Conservation (phyloP, 2,113 vertebrate species). For the Daboia siamensis region DNA sequence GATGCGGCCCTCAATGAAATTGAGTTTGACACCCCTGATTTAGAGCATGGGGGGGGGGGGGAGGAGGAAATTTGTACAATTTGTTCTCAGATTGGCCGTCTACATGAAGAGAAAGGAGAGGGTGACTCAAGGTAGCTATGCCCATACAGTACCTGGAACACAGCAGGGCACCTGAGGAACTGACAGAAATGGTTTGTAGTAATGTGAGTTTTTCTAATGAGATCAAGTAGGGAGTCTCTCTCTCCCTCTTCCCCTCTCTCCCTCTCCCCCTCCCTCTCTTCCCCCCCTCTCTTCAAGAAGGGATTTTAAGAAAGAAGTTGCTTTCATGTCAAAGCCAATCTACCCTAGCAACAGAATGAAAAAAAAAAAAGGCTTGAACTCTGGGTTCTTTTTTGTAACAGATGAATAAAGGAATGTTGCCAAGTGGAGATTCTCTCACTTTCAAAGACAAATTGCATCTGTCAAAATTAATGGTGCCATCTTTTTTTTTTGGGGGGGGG, state of each 20-base stretch:
- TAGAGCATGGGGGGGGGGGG: not conserved
- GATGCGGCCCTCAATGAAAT: too few species aligned
- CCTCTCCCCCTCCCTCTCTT: accelerated
- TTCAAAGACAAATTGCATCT: not conserved
- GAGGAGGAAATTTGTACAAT: not conserved
- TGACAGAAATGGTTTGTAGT: not conserved
- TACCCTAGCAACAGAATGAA: not conserved
- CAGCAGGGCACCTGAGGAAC: not conserved
- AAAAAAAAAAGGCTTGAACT: not conserved
- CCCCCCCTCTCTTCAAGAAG: not conserved
- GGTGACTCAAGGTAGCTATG: not conserved
- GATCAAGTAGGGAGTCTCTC: not conserved
- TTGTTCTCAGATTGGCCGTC: not conserved
- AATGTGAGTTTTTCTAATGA: not conserved
- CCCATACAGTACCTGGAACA: not conserved
- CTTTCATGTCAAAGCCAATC: not conserved
- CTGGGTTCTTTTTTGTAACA: not conserved
- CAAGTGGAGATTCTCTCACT: not conserved
- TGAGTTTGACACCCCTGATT: too few species aligned
- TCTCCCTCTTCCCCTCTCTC: too few species aligned
- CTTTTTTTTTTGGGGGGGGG: too few species aligned
- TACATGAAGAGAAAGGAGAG: not conserved
- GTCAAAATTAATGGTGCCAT: not conserved
- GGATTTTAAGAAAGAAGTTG: not conserved
- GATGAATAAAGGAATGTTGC: not conserved